These are phyloP conservation scores for Spodoptera frugiperda DNA, from an alignment of 1,140 invertebrate species.

Conservation along the genomic window DNA sequence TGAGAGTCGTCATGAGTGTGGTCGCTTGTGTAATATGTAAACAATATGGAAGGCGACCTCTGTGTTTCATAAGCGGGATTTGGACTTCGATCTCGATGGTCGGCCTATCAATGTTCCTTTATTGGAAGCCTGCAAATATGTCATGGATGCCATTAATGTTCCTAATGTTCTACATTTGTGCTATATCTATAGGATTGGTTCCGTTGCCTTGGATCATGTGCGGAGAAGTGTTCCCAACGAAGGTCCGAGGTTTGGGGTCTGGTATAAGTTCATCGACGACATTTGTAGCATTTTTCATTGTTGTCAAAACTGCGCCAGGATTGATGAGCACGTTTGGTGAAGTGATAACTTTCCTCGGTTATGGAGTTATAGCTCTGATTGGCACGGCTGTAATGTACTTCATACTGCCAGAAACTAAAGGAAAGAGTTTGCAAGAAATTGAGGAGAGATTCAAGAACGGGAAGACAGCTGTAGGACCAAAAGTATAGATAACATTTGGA, in stretches of 20 bases:
- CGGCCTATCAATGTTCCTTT: slow-evolving; percentile 80
- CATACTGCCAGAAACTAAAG: slow-evolving; percentile 93
- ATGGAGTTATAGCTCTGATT: slow-evolving; percentile 88
- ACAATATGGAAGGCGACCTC: slow-evolving; percentile 86
- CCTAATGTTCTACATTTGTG: slow-evolving; percentile 87
- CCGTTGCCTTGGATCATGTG: slow-evolving; percentile 91
- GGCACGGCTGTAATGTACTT: slow-evolving; percentile 89
- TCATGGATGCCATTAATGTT: slow-evolving; percentile 85
- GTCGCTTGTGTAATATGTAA: slow-evolving; percentile 87
- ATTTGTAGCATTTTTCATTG: slow-evolving; percentile 89
- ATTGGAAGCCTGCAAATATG: slow-evolving; percentile 71
- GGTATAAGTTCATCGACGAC: slow-evolving; percentile 88
- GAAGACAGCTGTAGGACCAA: slow-evolving; percentile 54
- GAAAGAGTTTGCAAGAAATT: slow-evolving; percentile 92
- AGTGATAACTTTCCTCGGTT: slow-evolving; percentile 89
- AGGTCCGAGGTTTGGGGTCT: slow-evolving; percentile 87
- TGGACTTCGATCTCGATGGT: slow-evolving; percentile 86
- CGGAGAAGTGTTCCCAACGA: slow-evolving; percentile 88
- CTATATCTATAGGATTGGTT: slow-evolving; percentile 87
- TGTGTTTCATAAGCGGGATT: slow-evolving; percentile 87
- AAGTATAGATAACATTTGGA: slow-evolving; percentile 47
- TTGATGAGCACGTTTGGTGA: slow-evolving; percentile 87
- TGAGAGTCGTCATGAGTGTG: slow-evolving; percentile 88
- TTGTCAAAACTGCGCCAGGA: slow-evolving; percentile 90
- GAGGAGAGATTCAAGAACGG: slow-evolving; percentile 85